Evolutionary conservation across 2,113 vertebrate species (phyloP), one percentile per base, ranked within the genome.

Genomic region (Pycnonotus jocosus): DNA sequence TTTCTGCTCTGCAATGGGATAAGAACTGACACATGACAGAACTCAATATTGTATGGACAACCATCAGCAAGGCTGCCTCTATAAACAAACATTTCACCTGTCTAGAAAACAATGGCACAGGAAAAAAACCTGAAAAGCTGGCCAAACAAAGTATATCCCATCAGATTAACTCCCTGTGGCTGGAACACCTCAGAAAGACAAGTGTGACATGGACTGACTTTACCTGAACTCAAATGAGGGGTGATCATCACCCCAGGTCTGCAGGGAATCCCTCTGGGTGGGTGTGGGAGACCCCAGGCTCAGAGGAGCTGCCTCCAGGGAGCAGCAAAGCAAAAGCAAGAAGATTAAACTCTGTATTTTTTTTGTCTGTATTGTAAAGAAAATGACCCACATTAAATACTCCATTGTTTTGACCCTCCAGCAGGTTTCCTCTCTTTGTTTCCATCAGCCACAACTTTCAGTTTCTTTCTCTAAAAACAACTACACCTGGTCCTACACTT

Each of bases 391-490:
- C 61, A 56, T 37, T 2, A 87, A 87, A 71, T 19, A 60, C 44
- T 44, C 61, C 48, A 31, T 64, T 81, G 74, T 94, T 89, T 9
- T 91, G 70, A 74, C 44, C 14, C 3, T 33, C 64, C 82, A 72
- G 60, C 3, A 4, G 24, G 38, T 71, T 84, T 92, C 77, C 78
- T 81, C 48, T 65, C 51, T 44, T 90, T 82, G 56, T 82, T 85
- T 56, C 71, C 74, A 40, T 60, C 13, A 0, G 31, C 18, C 21
- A 28, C 71, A 90, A 48, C 87, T 94, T 95, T 87, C 74, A 65
- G 69, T 95, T 96, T 96, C 93, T 84, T 70, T 89, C 73, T 91
- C 79, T 69, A 64, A 76, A 64, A 9, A 76, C 35, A 77, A 50
- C 28, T 31, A n/a, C 50, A 76, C 31, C 66, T 68, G 44, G 24